phyloP scores from a whole-genome alignment of 1,140 invertebrate species.

The Drosophila repletoides region DNA sequence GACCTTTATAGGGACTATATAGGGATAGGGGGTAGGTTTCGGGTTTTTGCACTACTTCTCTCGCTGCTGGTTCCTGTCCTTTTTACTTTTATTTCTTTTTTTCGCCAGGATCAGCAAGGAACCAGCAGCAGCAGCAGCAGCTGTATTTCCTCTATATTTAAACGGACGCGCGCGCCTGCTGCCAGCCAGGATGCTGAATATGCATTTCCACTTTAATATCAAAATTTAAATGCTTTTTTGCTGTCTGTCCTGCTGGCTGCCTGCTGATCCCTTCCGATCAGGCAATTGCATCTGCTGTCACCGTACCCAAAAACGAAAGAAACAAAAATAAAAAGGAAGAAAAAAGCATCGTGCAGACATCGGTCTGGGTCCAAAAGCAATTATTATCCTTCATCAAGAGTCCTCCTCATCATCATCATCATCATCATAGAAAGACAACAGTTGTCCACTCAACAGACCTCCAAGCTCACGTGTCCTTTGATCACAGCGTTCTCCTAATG shows the following conservation, averaged over 20 bases:
- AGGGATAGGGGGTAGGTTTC: conserved; percentile 44
- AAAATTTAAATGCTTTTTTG: conserved; percentile 78
- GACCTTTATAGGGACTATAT: conserved; percentile 4
- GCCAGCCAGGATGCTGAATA: conserved; percentile 80
- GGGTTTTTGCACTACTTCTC: conserved; percentile 44
- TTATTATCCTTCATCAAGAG: conserved; percentile 58
- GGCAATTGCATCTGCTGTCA: conserved; percentile 73
- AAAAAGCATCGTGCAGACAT: conserved; percentile 33
- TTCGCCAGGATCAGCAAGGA: conserved; percentile 34
- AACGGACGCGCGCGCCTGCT: conserved; percentile 67
- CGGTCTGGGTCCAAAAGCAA: conserved; percentile 35
- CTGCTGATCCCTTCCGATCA: conserved; percentile 68
- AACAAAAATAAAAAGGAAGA: no score
- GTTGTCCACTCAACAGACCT: conserved; percentile 39
- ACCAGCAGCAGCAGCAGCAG: conserved; percentile 57
- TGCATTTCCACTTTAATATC: conserved; percentile 81
- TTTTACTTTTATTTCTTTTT: conserved; percentile 34
- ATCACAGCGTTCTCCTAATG: conserved; percentile 3
- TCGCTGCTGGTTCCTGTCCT: conserved; percentile 63
- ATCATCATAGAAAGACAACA: conserved; percentile 45
- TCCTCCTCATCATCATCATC: no score
- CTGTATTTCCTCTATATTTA: conserved; percentile 62
- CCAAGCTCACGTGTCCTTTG: conserved; percentile 26
- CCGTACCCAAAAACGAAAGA: conserved; percentile 3
- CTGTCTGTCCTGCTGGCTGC: not conserved